Percentiles rank a stretch among this genome's conserved stretches.
Evolutionary conservation across 35 echinoderm and acorn worm genomes (phyloP).

Genomic region (Apostichopus japonicus): DNA sequence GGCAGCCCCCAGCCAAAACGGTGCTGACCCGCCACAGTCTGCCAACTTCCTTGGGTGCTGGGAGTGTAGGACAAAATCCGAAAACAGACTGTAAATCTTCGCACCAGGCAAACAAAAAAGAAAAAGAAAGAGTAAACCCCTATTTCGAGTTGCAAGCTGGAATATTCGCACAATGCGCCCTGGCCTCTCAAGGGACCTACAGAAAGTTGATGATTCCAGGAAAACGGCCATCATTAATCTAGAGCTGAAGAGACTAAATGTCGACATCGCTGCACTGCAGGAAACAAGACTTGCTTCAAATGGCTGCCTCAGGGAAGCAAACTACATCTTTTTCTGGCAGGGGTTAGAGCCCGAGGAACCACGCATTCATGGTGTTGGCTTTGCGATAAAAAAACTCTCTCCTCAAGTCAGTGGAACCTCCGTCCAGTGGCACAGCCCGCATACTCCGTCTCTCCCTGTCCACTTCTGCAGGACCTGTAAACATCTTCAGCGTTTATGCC

Average conservation of each 20-base stretch:
- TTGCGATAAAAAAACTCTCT: constrained; percentile 37
- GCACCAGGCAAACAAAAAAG: constrained; percentile 36
- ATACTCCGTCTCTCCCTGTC: neutral
- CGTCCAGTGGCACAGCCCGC: neutral
- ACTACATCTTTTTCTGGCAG: constrained; percentile 57
- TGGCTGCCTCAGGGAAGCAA: neutral
- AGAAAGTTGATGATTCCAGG: constrained; percentile 22
- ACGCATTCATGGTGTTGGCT: constrained; percentile 26
- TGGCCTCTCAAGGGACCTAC: constrained; percentile 50
- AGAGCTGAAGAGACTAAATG: constrained; percentile 52
- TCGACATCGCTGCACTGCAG: no score
- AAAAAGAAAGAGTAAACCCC: constrained; percentile 30
- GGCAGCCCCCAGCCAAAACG: constrained; percentile 77
- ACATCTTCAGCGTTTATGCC: constrained; percentile 15
- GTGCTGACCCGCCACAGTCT: constrained; percentile 66
- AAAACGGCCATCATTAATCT: constrained; percentile 57
- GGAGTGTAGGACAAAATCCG: constrained; percentile 11
- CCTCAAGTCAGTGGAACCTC: neutral
- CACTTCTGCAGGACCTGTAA: neutral
- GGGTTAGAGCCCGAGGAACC: neutral
- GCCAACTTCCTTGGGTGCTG: constrained; percentile 67
- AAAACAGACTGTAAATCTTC: constrained; percentile 13
- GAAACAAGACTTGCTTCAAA: no score
- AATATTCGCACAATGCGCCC: constrained; percentile 24
- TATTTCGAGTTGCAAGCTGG: constrained; percentile 4